Evolutionary conservation across 2,888 invertebrate genomes (phyloP).

Genomic region (Cheilosia urbana): DNA sequence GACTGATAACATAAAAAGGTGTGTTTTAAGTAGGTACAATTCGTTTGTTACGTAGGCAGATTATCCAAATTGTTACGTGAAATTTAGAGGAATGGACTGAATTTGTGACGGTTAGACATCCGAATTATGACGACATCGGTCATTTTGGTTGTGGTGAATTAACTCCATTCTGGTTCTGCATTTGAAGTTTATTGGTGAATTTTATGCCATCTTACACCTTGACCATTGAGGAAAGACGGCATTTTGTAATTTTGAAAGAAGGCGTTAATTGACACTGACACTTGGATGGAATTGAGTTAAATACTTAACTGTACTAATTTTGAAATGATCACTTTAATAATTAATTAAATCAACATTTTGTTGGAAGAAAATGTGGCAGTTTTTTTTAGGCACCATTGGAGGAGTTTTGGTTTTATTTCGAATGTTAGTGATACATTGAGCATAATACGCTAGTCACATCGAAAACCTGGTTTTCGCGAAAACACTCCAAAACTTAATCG

Average conservation of each 20-base stretch:
- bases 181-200: no score
- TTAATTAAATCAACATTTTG: no score
- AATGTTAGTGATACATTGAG: no score
- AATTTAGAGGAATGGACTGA: background rate
- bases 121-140: background rate
- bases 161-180: no score
- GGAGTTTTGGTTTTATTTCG: no score
- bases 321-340: no score
- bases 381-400: no score
- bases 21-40: background rate
- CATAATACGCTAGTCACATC: no score
- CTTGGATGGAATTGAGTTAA: background rate
- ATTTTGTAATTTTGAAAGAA: background rate
- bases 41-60: background rate
- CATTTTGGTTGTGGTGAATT: background rate
- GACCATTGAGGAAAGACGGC: slow-evolving; percentile 15
- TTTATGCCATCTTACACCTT: background rate
- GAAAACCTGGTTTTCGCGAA: no score
- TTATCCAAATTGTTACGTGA: background rate
- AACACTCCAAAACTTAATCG: no score
- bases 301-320: no score
- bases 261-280: background rate
- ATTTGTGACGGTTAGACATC: background rate
- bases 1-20: background rate
- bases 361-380: no score